Evolutionary conservation across 1,140 invertebrate genomes (phyloP), one percentile per base, ranked within the genome.

Genomic region (Doryteuthis pealeii): DNA sequence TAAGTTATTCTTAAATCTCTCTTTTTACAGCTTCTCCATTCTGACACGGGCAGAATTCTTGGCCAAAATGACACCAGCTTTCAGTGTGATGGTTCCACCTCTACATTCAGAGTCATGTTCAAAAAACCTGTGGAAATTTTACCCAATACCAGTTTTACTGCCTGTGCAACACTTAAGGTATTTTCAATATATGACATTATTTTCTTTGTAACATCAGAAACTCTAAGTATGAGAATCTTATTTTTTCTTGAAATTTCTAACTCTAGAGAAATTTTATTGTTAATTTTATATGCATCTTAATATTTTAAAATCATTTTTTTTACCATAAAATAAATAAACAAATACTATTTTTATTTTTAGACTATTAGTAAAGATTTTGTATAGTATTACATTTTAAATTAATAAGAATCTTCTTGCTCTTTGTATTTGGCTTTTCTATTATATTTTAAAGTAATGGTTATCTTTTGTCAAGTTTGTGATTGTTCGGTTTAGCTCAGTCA

Each of bases 61-160:
- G 94, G 92, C 1, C 91, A 91, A 4, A 94, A 95, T 88, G 91
- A 93, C 66, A 93, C 92, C 12, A 92, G 89, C 71, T 95, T 95
- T 81, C 92, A 90, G 76, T 94, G 92, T 81, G 94, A 96, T 88
- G 94, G 94, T 26, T 92, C 93, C 30, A 92, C 92, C 74, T 92
- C 92, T 76, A 94, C 93, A 49, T 96, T 95, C 87, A 89, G 93
- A 58, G 93, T 95, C n/a, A 93, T 94, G 91, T 96, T 96, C 85
- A 94, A 94, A 86, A 94, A 95, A 81, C 94, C 95, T 1, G 91
- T 95, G 12, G 94, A 96, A 88, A 93, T 96, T 69, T 82, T 91
- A 70, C 92, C 93, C 10, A 93, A 94, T 84, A 92, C 91, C 5
- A 92, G 92, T 78, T 96, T 96, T 86, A 95, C 93, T 22, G 94